Evolutionary conservation across 2,113 vertebrate genomes (phyloP).

Genomic region (Proteles cristata): DNA sequence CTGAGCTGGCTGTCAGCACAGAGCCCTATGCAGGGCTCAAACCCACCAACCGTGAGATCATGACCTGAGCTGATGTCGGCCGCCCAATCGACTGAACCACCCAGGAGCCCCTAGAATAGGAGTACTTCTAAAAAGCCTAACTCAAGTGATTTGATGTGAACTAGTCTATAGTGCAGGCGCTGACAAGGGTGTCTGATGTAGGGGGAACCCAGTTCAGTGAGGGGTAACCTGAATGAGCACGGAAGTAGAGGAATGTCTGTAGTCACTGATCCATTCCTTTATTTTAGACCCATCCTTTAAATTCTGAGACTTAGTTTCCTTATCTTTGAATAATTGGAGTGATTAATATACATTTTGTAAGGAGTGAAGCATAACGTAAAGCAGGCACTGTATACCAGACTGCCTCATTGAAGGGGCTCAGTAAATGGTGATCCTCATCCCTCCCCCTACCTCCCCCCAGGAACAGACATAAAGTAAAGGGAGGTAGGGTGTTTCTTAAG

Average conservation of each 20-base stretch:
- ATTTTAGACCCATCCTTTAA: neutral
- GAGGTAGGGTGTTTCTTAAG: neutral
- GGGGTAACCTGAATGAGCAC: neutral
- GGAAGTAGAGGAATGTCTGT: neutral
- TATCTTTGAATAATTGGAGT: neutral
- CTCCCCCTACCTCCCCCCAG: neutral
- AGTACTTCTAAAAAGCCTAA: neutral
- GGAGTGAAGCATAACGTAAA: neutral
- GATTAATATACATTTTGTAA: neutral
- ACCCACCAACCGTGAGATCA: too few species aligned
- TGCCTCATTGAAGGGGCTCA: neutral
- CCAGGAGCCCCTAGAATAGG: too few species aligned
- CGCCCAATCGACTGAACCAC: too few species aligned
- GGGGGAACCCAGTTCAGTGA: neutral
- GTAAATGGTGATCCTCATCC: neutral
- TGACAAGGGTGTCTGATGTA: neutral
- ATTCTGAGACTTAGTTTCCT: neutral
- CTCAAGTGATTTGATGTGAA: neutral
- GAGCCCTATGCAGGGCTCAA: too few species aligned
- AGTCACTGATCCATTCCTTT: neutral
- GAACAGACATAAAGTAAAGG: neutral
- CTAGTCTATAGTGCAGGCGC: neutral
- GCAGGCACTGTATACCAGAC: rapidly evolving
- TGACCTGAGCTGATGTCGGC: too few species aligned
- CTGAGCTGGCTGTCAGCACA: too few species aligned